A percentile compares a stretch with the other conserved stretches of the same genome.
Evolutionary conservation across 2,888 invertebrate genomes (phyloP).

Genomic region (Escarpia spicata): DNA sequence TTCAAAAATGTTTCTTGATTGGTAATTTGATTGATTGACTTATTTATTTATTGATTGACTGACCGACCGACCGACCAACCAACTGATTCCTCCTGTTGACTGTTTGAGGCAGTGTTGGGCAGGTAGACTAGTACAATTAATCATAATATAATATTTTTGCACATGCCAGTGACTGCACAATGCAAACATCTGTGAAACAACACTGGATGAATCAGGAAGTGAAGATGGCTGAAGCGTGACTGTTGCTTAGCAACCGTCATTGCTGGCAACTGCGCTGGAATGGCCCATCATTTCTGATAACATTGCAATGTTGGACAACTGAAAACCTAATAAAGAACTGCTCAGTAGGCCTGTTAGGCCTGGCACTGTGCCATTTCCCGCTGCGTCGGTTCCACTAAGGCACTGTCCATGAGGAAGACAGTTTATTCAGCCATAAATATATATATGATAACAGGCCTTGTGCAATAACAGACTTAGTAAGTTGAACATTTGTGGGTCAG

Average conservation of each 20-base stretch:
- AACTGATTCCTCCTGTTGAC: no score
- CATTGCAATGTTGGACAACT: neutral
- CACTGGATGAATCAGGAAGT: neutral
- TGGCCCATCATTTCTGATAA: neutral
- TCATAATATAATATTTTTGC: neutral
- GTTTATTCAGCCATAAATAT: neutral
- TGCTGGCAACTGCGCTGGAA: conserved; percentile 2
- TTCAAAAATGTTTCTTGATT: no score
- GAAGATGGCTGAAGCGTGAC: neutral
- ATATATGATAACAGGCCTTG: neutral
- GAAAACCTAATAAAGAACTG: neutral
- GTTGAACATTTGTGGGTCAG: neutral
- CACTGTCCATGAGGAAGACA: no score
- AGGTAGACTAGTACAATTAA: neutral
- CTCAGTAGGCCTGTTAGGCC: neutral
- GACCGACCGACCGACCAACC: no score
- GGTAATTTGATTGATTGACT: no score
- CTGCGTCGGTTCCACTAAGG: neutral
- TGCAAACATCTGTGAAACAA: neutral
- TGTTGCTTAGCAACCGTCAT: neutral
- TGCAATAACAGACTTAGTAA: neutral
- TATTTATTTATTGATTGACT: no score
- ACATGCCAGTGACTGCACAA: neutral
- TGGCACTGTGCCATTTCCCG: neutral
- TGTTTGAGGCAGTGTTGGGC: no score